Evolutionary conservation across 1,140 invertebrate species (phyloP), one percentile per base, ranked within the genome.

Genomic region (Episyrphus balteatus): DNA sequence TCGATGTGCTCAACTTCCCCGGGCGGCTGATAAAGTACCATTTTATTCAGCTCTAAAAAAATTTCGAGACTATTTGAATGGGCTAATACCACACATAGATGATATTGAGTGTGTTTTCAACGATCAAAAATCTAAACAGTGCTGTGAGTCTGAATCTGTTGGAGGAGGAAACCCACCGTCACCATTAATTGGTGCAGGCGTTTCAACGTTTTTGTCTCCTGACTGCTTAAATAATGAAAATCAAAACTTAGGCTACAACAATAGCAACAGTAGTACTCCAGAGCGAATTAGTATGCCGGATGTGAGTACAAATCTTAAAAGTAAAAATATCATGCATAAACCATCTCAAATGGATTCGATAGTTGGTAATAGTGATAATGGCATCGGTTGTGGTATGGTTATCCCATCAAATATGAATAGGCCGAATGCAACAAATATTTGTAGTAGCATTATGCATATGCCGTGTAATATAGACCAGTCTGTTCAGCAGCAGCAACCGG

Each of bases 31-130:
- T 72, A 98, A 98, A 72, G 90, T 98, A 33, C 93, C 93, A 50
- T 98, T 96, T 74, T 98, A 96, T 73, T 80, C 85, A 34, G 92
- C 92, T 17, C 73, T 98, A 15, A 93, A 92, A 64, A 95, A 95
- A 68, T 89, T 97, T 68, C 77, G 91, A 19, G 93, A 97, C 70
- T 91, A 92, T 73, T 70, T 96, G n/a, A 91, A 90, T 65, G 93
- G 93, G 1, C 73, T 83, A n/a, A 78, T 95, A 51, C 70, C 86
- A 6, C 81, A 88, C 61, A 75, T 95, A 36, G 87, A 93, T 62
- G 91, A 96, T 50, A 82, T 84, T 11, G 92, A 97, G 71, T 84
- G 96, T 52, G 83, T 91, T 11, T 98, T 97, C 70, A 84, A 80
- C 3, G 86, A 90, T 62, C 76, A 82, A 40, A 81, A 82, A 52